Evolutionary conservation across 2,797 vertebrate genomes (phyloP), one percentile per base, ranked within the genome.

Genomic region (Varecia variegata): DNA sequence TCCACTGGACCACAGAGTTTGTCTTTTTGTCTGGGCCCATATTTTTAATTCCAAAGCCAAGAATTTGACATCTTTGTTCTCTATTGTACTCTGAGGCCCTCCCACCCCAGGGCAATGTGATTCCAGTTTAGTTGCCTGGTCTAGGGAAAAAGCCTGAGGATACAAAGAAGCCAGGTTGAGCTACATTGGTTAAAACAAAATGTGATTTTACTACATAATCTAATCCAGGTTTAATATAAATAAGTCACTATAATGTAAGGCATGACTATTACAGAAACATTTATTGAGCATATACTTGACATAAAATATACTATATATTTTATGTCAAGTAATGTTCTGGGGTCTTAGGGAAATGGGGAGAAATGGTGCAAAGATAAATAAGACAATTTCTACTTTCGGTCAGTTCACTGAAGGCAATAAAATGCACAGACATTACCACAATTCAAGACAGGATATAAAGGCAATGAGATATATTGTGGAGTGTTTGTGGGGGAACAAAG

Each of bases 381-480:
- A 97, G 92, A 96, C 32, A 70, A 54, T 85, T 93, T 92, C 67
- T 93, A 83, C 87, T 94, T 73, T 97, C 82, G 85, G 88, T 56
- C 88, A 93, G 54, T 79, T 79, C 95, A 73, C 73, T 88, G 74
- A 86, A 86, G 62, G 79, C 74, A 97, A 93, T 95, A 93, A 96
- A 96, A 93, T 79, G 47, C 56, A 84, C 18, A 95, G 89, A 80
- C 76, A 82, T 93, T 81, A 62, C 67, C 93, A 82, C 27, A 90
- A 79, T 93, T 94, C 73, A 90, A 93, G 80, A 79, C 35, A 91
- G 80, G n/a, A 76, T 84, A 96, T 91, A 91, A 95, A 88, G n/a
- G 80, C 84, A 95, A 71, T 90, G 68, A 93, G 60, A 95, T 88
- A 93, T 93, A 94, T 86, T 95, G 94, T 50, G 60, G 40, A 67